A percentile compares a stretch with the other conserved stretches of the same genome.
Conservation (phyloP, 2,797 vertebrate genomes). For the Rhinella marina region DNA sequence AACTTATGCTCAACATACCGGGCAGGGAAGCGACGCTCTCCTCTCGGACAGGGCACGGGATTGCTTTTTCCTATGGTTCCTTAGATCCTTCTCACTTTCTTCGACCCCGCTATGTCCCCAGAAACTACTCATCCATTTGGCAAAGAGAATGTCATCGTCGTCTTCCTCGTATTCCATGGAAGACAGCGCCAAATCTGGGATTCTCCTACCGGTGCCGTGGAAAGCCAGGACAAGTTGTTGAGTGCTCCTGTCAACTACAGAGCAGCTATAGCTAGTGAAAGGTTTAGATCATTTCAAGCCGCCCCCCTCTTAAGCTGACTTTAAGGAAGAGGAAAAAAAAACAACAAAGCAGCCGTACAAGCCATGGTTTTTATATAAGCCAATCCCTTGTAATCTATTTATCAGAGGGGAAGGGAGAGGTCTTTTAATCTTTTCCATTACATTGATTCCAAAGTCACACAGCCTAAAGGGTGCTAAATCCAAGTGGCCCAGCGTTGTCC, state of each 20-base stretch:
- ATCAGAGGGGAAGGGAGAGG: constrained; percentile 69
- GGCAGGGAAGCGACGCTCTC: constrained; percentile 85
- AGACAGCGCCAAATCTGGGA: constrained; percentile 67
- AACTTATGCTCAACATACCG: constrained; percentile 73
- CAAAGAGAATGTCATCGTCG: constrained; percentile 92
- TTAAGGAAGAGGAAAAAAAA: constrained; percentile 65
- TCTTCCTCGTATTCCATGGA: constrained; percentile 89
- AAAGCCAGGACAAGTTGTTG: constrained; percentile 73
- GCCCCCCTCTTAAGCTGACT: constrained; percentile 66
- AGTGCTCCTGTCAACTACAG: constrained; percentile 62
- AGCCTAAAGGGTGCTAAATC: constrained; percentile 70
- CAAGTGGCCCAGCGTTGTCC: constrained; percentile 74
- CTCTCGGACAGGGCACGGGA: constrained; percentile 72
- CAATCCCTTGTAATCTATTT: constrained; percentile 80
- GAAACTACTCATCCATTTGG: constrained; percentile 98
- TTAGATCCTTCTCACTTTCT: constrained; percentile 76
- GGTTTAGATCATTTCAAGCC: constrained; percentile 61
- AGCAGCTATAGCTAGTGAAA: constrained; percentile 65
- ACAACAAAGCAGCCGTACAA: constrained; percentile 65
- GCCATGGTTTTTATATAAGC: constrained; percentile 77
- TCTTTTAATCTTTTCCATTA: constrained; percentile 89
- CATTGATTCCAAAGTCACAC: constrained; percentile 72
- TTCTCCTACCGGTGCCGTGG: constrained; percentile 38
- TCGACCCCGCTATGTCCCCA: constrained; percentile 86
- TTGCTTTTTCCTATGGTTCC: constrained; percentile 77